These are phyloP conservation scores for Zosterops pallidus DNA, from an alignment of 2,113 vertebrate genomes.

Conservation along the genomic window DNA sequence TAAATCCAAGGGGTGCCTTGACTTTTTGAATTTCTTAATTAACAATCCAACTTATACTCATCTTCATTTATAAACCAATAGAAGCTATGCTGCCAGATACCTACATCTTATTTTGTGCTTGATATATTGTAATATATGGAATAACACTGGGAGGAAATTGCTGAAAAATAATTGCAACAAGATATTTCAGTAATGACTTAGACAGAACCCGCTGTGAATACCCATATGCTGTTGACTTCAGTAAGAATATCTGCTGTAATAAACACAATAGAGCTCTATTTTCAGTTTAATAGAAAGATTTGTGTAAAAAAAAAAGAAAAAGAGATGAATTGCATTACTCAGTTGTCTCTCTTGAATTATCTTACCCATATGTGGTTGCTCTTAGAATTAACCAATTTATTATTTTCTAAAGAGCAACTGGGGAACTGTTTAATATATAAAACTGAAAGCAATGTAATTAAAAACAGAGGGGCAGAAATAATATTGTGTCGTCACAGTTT, in stretches of 20 bases:
- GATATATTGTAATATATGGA: not conserved
- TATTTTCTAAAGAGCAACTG: slow-evolving; percentile 65
- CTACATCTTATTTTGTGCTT: not conserved
- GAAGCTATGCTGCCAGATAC: not conserved
- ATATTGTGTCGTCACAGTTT: slow-evolving; percentile 24
- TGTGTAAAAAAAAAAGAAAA: not conserved
- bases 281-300: slow-evolving; percentile 55
- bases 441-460: slow-evolving; percentile 51
- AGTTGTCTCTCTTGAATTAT: slow-evolving; percentile 54
- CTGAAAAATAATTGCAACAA: slow-evolving; percentile 40
- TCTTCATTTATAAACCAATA: not conserved
- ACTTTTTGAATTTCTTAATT: not conserved
- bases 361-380: slow-evolving; percentile 43
- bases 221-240: slow-evolving; percentile 16
- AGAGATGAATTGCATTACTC: not conserved
- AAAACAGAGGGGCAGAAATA: slow-evolving; percentile 39
- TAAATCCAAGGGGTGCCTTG: not conserved
- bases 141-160: slow-evolving; percentile 30
- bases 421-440: slow-evolving; percentile 34
- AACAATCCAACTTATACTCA: not conserved
- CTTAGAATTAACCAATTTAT: slow-evolving; percentile 68
- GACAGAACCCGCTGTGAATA: slow-evolving; percentile 27
- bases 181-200: slow-evolving; percentile 29
- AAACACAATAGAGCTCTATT: slow-evolving; percentile 14
- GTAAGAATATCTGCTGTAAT: slow-evolving; percentile 33